These are phyloP conservation scores for Tiliacea aurago DNA, from an alignment of 2,888 invertebrate genomes.

Conservation along the genomic window DNA sequence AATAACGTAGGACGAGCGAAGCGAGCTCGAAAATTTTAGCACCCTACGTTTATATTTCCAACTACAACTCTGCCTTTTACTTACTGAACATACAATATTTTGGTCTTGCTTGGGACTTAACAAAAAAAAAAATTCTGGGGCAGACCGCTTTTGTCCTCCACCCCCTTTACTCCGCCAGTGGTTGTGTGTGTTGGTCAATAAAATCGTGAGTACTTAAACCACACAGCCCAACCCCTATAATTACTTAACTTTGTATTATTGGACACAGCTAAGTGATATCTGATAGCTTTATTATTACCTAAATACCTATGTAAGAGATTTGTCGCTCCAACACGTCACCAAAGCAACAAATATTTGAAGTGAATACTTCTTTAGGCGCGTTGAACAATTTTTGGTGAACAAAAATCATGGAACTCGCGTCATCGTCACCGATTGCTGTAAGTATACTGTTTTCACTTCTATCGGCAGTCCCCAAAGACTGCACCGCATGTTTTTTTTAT, in stretches of 20 bases:
- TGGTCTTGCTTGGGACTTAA: neutral
- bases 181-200: neutral
- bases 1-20: neutral
- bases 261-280: too few relatives aligned
- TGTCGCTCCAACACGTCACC: neutral
- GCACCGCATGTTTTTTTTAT: too few relatives aligned
- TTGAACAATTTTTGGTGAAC: too few relatives aligned
- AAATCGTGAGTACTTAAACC: too few relatives aligned
- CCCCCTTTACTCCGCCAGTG: neutral
- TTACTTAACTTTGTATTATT: too few relatives aligned
- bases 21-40: neutral
- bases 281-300: too few relatives aligned
- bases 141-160: neutral
- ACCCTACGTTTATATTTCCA: neutral
- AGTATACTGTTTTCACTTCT: too few relatives aligned
- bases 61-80: neutral
- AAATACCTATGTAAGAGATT: neutral
- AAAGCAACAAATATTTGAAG: neutral
- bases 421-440: too few relatives aligned
- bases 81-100: neutral
- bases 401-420: too few relatives aligned
- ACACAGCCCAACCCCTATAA: too few relatives aligned
- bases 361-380: too few relatives aligned
- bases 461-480: too few relatives aligned
- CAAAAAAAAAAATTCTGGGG: neutral